These are phyloP conservation scores for Planococcus citri DNA, from an alignment of 1,140 invertebrate species.

Conservation along the genomic window DNA sequence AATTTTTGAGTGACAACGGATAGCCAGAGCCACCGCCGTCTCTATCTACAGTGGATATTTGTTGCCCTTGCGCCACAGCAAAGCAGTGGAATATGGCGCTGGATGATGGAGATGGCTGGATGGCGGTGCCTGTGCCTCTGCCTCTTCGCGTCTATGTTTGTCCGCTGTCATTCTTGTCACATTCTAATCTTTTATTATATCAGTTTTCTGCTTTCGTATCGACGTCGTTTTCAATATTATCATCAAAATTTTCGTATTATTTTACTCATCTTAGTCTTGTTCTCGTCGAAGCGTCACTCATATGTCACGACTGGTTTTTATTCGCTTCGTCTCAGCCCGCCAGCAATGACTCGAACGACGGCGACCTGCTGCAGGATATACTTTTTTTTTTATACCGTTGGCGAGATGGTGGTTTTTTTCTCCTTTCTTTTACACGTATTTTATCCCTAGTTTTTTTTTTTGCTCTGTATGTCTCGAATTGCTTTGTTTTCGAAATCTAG, in stretches of 20 bases:
- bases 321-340: constrained; percentile 2
- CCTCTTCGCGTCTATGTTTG: not conserved
- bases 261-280: constrained; percentile 5
- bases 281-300: constrained; percentile 10
- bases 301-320: constrained; percentile 17
- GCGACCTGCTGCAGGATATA: no score
- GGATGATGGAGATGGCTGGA: not conserved
- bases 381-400: no score
- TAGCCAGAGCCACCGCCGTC: not conserved
- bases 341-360: no score
- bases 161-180: constrained; percentile 18
- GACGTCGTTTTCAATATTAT: constrained; percentile 18
- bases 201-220: constrained; percentile 20
- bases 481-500: no score
- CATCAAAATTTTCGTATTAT: constrained; percentile 18
- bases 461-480: no score
- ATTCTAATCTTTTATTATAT: constrained; percentile 17
- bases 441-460: no score
- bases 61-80: not conserved
- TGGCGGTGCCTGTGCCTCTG: not conserved
- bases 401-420: no score
- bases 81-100: no score
- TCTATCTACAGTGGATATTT: no score
- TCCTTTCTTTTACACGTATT: not conserved
- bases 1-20: constrained; percentile 20